Evolutionary conservation across 1,140 invertebrate species (phyloP).

Genomic region (Vollenhovia emeryi): DNA sequence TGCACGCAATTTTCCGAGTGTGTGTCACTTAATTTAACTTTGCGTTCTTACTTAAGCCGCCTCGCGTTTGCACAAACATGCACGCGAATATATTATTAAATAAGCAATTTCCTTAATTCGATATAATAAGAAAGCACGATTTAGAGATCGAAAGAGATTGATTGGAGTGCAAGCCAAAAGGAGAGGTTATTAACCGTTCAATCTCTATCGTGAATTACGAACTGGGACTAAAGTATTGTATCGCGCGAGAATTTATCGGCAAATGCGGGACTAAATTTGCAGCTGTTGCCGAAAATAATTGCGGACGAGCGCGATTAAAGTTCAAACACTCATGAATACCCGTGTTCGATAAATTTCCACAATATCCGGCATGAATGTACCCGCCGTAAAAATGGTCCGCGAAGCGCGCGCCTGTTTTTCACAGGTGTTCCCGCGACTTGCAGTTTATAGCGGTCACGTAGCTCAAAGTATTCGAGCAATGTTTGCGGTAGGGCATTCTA

Average conservation of each 20-base stretch:
- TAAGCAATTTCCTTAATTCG: background rate
- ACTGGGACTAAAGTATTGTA: background rate
- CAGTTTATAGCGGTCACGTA: constrained; percentile 54
- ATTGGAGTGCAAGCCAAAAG: background rate
- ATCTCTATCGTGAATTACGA: background rate
- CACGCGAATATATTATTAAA: background rate
- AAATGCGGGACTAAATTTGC: background rate
- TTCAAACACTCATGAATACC: background rate
- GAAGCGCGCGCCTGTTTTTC: constrained; percentile 27
- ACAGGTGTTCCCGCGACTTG: constrained; percentile 24
- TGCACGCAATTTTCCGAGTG: constrained; percentile 17
- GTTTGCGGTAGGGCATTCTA: constrained; percentile 16
- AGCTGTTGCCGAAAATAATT: background rate
- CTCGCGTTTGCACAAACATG: background rate
- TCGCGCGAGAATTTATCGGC: background rate
- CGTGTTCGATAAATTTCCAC: constrained; percentile 16
- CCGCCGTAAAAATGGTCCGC: constrained; percentile 14
- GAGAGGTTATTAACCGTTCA: background rate
- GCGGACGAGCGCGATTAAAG: background rate
- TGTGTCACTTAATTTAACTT: constrained; percentile 19
- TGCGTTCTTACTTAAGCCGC: background rate
- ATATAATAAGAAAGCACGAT: background rate
- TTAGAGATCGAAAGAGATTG: background rate
- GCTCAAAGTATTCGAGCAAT: constrained; percentile 54
- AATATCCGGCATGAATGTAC: background rate